Evolutionary conservation across 2,113 vertebrate genomes (phyloP).

Genomic region (Apaloderma vittatum): DNA sequence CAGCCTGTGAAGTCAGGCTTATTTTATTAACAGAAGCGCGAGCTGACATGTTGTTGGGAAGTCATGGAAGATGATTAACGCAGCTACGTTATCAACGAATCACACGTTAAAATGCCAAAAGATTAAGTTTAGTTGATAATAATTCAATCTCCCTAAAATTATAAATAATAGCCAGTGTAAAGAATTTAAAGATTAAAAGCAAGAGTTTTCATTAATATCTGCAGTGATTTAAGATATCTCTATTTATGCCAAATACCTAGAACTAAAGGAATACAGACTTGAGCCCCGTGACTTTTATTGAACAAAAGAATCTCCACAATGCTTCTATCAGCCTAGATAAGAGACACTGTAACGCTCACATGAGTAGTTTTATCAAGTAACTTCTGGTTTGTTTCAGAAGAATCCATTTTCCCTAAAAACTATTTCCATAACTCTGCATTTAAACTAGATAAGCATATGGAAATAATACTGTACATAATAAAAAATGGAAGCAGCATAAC

Average conservation of each 20-base stretch:
- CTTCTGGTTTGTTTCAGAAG: slow-evolving; percentile 31
- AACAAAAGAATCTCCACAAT: slow-evolving; percentile 5
- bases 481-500: background rate
- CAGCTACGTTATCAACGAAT: background rate
- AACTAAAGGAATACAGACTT: slow-evolving; percentile 31
- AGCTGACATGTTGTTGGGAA: background rate
- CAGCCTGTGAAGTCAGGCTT: background rate
- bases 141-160: background rate
- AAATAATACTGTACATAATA: slow-evolving; percentile 19
- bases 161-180: slow-evolving; percentile 7
- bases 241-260: background rate
- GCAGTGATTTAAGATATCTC: slow-evolving; percentile 24
- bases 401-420: background rate
- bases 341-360: background rate
- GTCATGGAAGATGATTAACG: background rate
- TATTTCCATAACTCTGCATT: background rate
- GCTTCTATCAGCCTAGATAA: slow-evolving; percentile 15
- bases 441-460: slow-evolving; percentile 6
- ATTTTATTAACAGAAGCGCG: background rate
- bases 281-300: background rate
- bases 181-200: slow-evolving; percentile 27
- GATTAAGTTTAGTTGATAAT: slow-evolving; percentile 13
- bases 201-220: background rate
- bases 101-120: background rate
- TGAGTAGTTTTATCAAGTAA: background rate